These are phyloP conservation scores for Coptodon bakossiorum DNA, from an alignment of 2,113 vertebrate genomes.

Conservation along the genomic window DNA sequence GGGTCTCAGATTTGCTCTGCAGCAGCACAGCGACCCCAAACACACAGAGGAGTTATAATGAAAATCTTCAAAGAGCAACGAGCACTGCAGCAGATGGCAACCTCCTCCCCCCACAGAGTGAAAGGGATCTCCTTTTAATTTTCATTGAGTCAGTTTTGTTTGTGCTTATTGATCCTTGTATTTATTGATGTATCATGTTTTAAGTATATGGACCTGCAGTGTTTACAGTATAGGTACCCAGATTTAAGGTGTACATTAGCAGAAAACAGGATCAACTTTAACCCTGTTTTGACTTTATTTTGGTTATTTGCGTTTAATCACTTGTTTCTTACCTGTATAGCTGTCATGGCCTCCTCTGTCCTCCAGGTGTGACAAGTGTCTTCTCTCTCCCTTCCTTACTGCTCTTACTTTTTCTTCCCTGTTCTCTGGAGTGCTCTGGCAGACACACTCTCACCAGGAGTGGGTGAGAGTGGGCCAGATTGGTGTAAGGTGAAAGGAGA, in stretches of 20 bases:
- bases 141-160: not conserved
- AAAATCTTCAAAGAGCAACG: not conserved
- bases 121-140: not conserved
- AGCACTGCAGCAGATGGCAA: not conserved
- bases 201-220: fast-evolving
- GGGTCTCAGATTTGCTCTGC: not conserved
- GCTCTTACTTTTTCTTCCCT: not conserved
- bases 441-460: not conserved
- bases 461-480: not conserved
- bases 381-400: too few species aligned
- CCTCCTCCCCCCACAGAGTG: not conserved
- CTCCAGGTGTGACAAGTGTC: too few species aligned
- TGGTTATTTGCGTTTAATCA: fast-evolving
- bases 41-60: not conserved
- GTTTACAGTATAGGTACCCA: not conserved
- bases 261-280: not conserved
- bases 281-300: not conserved
- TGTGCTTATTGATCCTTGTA: not conserved
- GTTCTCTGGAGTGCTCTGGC: not conserved
- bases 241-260: not conserved
- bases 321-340: not conserved
- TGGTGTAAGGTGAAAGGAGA: not conserved
- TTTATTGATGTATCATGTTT: not conserved
- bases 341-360: not conserved
- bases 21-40: not conserved